A percentile compares a stretch with the other conserved stretches of the same genome.
Evolutionary conservation across 2,113 vertebrate species (phyloP).

Genomic region (Corvus moneduloides): DNA sequence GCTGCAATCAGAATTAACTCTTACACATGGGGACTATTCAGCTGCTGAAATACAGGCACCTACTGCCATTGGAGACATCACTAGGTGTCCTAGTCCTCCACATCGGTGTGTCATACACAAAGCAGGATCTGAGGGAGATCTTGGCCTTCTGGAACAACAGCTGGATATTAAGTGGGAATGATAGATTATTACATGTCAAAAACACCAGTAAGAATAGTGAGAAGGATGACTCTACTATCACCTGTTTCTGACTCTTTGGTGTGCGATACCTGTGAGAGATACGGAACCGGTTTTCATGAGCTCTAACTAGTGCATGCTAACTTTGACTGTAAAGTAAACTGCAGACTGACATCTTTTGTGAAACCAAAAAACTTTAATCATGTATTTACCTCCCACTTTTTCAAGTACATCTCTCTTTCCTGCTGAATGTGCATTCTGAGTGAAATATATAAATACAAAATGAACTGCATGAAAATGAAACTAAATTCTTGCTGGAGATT

Average conservation of each 20-base stretch:
- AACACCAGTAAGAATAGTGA: neutral
- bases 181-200: neutral
- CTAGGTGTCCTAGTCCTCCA: neutral
- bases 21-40: fast-evolving
- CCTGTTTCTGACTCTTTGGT: neutral
- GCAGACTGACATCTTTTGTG: neutral
- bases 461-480: neutral
- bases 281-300: neutral
- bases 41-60: neutral
- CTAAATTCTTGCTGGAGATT: neutral
- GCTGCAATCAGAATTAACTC: neutral
- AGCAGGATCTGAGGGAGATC: neutral
- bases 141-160: neutral
- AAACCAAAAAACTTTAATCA: neutral
- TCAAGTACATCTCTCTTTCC: neutral
- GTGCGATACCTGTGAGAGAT: neutral
- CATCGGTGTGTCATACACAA: neutral
- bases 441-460: neutral
- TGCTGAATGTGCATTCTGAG: neutral
- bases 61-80: neutral
- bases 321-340: neutral
- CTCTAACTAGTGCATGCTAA: neutral
- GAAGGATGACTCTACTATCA: neutral
- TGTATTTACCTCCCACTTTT: neutral
- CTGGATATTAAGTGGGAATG: neutral